These are phyloP conservation scores for Ischnus inquisitorius DNA, from an alignment of 2,888 invertebrate genomes.

Conservation along the genomic window DNA sequence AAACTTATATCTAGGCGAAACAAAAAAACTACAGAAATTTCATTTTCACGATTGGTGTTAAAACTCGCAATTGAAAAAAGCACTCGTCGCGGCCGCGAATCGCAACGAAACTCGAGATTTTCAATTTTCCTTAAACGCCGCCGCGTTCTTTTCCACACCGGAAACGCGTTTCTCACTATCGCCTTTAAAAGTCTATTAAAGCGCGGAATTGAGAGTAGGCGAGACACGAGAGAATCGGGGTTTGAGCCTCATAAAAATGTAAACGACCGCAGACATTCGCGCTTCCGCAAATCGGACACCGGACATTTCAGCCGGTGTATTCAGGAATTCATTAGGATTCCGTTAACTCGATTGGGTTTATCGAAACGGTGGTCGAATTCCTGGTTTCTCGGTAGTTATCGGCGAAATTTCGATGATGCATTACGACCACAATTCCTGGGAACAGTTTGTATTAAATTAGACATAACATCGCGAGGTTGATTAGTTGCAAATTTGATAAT, in stretches of 20 bases:
- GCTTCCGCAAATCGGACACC: background rate
- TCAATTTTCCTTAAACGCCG: slow-evolving; percentile 19
- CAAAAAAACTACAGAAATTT: background rate
- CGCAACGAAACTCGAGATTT: slow-evolving; percentile 1
- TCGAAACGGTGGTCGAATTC: background rate
- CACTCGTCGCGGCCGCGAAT: background rate
- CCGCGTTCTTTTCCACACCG: slow-evolving; percentile 5
- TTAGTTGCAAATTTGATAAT: too few species aligned
- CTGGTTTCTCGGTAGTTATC: too few species aligned
- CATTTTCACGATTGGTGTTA: background rate
- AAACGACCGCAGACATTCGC: slow-evolving; percentile 15
- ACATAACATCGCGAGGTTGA: too few species aligned
- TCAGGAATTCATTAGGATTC: slow-evolving; percentile 15
- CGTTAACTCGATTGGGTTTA: slow-evolving; percentile 5
- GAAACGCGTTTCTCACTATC: slow-evolving; percentile 21
- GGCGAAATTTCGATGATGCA: too few species aligned
- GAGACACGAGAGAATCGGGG: slow-evolving; percentile 18
- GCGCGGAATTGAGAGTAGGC: slow-evolving; percentile 33
- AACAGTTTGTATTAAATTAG: too few species aligned
- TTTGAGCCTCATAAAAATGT: slow-evolving; percentile 50
- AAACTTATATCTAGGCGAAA: background rate
- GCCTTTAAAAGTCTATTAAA: slow-evolving; percentile 49
- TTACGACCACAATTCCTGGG: too few species aligned
- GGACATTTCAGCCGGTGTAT: background rate
- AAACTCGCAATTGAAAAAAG: too few species aligned